Evolutionary conservation across 2,888 invertebrate genomes (phyloP), one percentile per base, ranked within the genome.

Genomic region (Sesamia inferens): DNA sequence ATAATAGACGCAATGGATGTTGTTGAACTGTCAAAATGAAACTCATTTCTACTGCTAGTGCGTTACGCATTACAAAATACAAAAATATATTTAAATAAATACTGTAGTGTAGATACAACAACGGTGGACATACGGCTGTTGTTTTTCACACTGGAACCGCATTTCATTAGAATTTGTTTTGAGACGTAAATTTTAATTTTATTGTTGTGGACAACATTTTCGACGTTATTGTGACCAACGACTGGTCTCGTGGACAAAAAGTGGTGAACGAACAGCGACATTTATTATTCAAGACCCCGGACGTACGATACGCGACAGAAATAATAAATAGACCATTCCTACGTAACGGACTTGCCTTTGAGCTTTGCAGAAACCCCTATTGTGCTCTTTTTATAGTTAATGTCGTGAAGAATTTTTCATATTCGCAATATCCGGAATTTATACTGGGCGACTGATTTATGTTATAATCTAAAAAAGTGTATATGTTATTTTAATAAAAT

Each of bases 201-300:
- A 71, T 61, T 76, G 78, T 74, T 47, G 68, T 76, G 65, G 51
- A 73, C 57, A 75, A 58, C 71, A 63, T 69, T 66, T 66, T 59
- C 47, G 44, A 44, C 62, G 63, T n/a, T 55, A 22, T 61, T 55
- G 67, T 70, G 71, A 67, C 70, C 51, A 54, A 71, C 58, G 72
- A 71, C 61, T 61, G n/a, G 70, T 68, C 57, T 19, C 14, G 44
- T 62, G 22, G 31, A 81, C 71, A 87, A 88, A 87, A 88, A 87
- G 77, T 84, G 75, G 76, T 81, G 78, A 74, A 78, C 76, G 77
- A 63, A 78, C 51, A 71, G 61, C 78, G 69, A 63, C 67, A 83
- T 83, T 86, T 83, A 87, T 89, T 89, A 90, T 89, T 90, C 88
- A 88, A 81, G 82, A 79, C 76, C 85, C 87, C 89, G 88, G 88